Evolutionary conservation across 2,888 invertebrate genomes (phyloP).

Genomic region (Ophion obscuratus): DNA sequence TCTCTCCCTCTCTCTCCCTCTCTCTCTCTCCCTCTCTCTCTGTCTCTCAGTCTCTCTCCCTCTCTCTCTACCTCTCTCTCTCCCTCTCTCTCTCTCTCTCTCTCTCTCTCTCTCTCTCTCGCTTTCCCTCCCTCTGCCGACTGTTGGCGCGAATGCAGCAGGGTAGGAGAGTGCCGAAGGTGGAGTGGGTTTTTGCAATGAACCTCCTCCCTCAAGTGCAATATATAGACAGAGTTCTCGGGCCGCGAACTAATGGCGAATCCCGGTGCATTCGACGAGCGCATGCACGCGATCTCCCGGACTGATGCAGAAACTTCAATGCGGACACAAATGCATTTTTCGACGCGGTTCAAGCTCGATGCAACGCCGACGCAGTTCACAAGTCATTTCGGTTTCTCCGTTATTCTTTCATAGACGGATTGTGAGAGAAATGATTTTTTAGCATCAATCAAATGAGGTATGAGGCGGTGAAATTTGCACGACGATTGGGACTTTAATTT

Average conservation of each 20-base stretch:
- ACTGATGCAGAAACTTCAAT: conserved; percentile 55
- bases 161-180: neutral
- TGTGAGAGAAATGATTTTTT: too few relatives aligned
- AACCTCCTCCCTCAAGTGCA: conserved; percentile 27
- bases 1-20: too few relatives aligned
- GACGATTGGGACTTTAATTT: too few relatives aligned
- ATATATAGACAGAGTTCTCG: neutral
- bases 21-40: too few relatives aligned
- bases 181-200: conserved; percentile 48
- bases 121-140: neutral
- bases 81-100: neutral
- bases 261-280: conserved; percentile 42
- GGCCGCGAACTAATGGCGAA: conserved; percentile 61
- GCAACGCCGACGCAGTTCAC: too few relatives aligned
- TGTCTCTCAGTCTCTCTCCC: too few relatives aligned
- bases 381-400: too few relatives aligned
- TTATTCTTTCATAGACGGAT: too few relatives aligned
- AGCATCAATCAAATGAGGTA: too few relatives aligned
- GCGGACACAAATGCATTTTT: conserved; percentile 22
- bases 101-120: conserved; percentile 2
- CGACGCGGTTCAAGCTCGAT: neutral
- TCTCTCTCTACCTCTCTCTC: too few relatives aligned
- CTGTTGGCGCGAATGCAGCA: conserved; percentile 14
- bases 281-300: conserved; percentile 9
- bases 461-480: too few relatives aligned